Percentiles rank a stretch among this genome's conserved stretches.
These are phyloP conservation scores for Opisthocomus hoazin DNA, from an alignment of 2,113 vertebrate species.

Conservation along the genomic window DNA sequence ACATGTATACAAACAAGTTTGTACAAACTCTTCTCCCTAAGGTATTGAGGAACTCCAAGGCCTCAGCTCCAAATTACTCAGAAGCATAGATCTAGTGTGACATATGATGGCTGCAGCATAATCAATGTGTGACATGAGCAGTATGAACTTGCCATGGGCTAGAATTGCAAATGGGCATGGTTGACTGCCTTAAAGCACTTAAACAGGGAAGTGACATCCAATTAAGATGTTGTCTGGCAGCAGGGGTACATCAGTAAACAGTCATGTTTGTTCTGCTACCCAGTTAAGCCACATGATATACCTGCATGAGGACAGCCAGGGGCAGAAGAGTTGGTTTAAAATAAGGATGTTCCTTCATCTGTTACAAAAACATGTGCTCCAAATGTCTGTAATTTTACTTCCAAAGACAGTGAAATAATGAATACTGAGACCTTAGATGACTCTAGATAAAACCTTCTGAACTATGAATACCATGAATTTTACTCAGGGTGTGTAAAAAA, in stretches of 20 bases:
- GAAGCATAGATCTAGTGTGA: not conserved
- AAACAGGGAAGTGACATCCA: not conserved
- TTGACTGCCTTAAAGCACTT: not conserved
- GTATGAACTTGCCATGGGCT: not conserved
- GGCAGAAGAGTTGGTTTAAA: not conserved
- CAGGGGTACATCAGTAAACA: not conserved
- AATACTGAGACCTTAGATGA: not conserved
- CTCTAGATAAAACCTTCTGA: not conserved
- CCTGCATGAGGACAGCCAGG: not conserved
- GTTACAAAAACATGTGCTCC: not conserved
- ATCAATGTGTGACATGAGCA: not conserved
- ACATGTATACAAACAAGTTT: not conserved
- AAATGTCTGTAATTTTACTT: not conserved
- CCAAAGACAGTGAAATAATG: not conserved
- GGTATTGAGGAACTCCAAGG: not conserved
- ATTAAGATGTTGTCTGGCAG: not conserved
- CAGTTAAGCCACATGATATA: not conserved
- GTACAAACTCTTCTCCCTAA: not conserved
- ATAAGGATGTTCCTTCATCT: not conserved
- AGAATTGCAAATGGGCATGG: not conserved
- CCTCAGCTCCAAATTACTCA: not conserved
- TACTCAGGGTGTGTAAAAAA: not conserved
- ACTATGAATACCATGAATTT: not conserved
- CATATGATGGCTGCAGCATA: not conserved
- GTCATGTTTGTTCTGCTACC: not conserved